Evolutionary conservation across 2,888 invertebrate species (phyloP), one percentile per base, ranked within the genome.

Genomic region (Pelosia muscerda): DNA sequence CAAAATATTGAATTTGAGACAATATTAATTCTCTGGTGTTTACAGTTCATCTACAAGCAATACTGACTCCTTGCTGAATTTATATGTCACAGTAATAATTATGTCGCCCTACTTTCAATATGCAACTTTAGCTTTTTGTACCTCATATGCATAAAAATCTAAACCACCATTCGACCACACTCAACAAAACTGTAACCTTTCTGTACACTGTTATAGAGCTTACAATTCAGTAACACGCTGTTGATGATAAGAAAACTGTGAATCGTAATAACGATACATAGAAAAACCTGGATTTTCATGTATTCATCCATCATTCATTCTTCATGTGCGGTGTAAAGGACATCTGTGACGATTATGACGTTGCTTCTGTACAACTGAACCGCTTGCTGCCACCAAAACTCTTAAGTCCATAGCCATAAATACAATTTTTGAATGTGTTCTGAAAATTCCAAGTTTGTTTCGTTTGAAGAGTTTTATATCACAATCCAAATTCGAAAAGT

Each of bases 231-330:
- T 49, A 19, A 19, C 31, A 60, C 56, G 5, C 26, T 61, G 34
- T 61, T 76, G 66, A 63, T 11, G 38, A 66, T 76, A 71, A 65
- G 70, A 76, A 77, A 75, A 78, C 25, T 38, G 54, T 67, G 72
- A 75, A 78, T 81, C 82, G 81, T 85, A 81, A 81, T 66, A 73
- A 82, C 76, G 79, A 85, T 84, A 87, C 84, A 84, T 84, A 88
- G 89, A 88, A 92, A 92, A 91, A 89, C 88, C 89, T 88, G 88
- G 88, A 89, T 90, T 86, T 89, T 86, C 87, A 76, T 77, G 82
- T 80, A 91, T 93, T 91, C 92, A 93, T 93, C 90, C 92, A 93
- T 93, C 93, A 92, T 92, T 92, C 91, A 92, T 90, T 88, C 88
- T 87, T 81, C 88, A 84, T 86, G 84, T 88, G 84, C 83, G 86